Evolutionary conservation across 2,797 vertebrate genomes (phyloP), one percentile per base, ranked within the genome.

Genomic region (Lycodopsis pacificus): DNA sequence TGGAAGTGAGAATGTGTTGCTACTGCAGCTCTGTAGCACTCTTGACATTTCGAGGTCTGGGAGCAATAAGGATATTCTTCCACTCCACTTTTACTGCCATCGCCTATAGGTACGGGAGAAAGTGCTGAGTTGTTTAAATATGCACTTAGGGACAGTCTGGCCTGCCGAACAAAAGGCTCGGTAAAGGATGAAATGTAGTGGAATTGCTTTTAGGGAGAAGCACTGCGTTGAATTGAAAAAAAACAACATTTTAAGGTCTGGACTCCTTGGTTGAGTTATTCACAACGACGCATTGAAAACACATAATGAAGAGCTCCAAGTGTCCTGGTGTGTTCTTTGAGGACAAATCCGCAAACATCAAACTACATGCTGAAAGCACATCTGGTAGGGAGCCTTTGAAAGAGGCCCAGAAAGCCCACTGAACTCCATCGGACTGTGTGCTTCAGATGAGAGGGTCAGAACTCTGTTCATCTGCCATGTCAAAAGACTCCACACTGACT

Each of bases 81-180:
- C 65, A 70, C 61, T 79, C 65, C 73, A 75, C 65, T 75, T 68
- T 63, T 19, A 54, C 68, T 53, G 58, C 57, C 49, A 20, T 49
- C n/a, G 49, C 63, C 82, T 81, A 82, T 77, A 80, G 74, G 76
- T 72, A 79, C 77, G 53, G 46, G 53, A 83, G 83, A 77, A 84
- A 84, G 77, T 86, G 83, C 89, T 86, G 86, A 89, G 81, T 85
- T 61, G 72, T 83, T 91, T 87, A 91, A 91, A 89, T 82, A 88
- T 92, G 84, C 89, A 89, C 88, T 91, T 76, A 82, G 82, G 85
- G 77, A 77, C 57, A 68, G 78, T 74, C 85, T 76, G 77, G 67
- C 17, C 73, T 38, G 68, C 57, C 73, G 76, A 84, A 92, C 84
- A 89, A 92, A 89, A 90, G 76, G 74, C 46, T 46, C 36, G 48